Evolutionary conservation across 2,113 vertebrate species (phyloP).

Genomic region (Tympanuchus pallidicinctus): DNA sequence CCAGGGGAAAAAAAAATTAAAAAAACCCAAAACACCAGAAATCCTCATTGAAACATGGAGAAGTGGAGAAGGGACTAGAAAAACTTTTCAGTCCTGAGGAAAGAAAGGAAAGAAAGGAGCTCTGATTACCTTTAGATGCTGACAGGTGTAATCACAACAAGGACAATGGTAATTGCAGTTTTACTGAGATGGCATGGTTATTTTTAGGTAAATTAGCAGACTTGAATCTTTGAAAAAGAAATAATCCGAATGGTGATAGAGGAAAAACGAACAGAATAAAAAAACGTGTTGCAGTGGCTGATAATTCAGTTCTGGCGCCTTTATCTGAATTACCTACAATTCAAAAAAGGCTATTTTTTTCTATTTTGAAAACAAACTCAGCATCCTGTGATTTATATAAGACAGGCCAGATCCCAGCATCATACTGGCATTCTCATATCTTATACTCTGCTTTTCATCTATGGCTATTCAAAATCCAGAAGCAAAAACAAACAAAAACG

Average conservation of each 20-base stretch:
- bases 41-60: not conserved
- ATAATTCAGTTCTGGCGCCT: not conserved
- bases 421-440: not conserved
- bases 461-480: not conserved
- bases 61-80: not conserved
- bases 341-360: not conserved
- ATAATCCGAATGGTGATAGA: not conserved
- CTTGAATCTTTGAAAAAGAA: not conserved
- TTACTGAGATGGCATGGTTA: not conserved
- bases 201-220: not conserved
- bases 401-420: not conserved
- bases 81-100: not conserved
- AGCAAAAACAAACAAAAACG: not conserved
- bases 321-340: not conserved
- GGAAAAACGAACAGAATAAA: not conserved
- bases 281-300: not conserved
- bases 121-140: not conserved
- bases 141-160: not conserved
- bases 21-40: not conserved
- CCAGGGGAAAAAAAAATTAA: not conserved
- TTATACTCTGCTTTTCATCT: not conserved
- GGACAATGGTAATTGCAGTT: not conserved
- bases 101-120: not conserved
- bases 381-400: not conserved
- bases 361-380: not conserved